These are phyloP conservation scores for Sebastiscus tertius DNA, from an alignment of 2,797 vertebrate species.

Conservation along the genomic window DNA sequence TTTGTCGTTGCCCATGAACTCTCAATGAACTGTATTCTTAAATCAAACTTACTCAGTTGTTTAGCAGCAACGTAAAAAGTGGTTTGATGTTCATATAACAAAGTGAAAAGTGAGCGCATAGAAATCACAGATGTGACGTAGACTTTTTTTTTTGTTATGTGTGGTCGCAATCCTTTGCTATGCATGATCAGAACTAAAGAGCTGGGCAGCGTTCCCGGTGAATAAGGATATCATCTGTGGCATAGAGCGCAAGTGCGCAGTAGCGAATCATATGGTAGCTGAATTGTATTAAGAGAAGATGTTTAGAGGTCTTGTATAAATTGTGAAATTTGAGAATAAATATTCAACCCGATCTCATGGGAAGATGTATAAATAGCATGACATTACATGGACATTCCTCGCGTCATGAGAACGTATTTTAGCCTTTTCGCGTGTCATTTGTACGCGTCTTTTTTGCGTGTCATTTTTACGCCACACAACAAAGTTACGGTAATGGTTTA, in stretches of 20 bases:
- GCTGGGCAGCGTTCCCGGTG: not conserved
- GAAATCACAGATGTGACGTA: not conserved
- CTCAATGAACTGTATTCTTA: not conserved
- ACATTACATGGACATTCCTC: not conserved
- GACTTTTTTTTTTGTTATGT: not conserved
- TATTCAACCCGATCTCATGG: not conserved
- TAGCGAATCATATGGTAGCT: not conserved
- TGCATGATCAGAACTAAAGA: not conserved
- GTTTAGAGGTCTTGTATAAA: not conserved
- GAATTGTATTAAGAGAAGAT: not conserved
- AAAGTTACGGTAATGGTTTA: not conserved
- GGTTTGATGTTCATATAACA: not conserved
- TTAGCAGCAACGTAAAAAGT: not conserved
- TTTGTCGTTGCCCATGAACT: slow-evolving; percentile 12
- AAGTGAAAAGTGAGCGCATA: not conserved
- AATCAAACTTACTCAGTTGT: not conserved
- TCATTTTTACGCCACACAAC: not conserved
- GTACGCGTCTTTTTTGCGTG: not conserved
- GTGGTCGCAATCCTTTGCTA: not conserved
- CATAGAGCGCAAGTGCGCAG: not conserved
- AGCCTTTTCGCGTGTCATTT: not conserved
- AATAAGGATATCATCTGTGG: not conserved
- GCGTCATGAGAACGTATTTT: not conserved
- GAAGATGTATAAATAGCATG: not conserved
- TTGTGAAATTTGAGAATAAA: not conserved